Percentiles rank a stretch among this genome's conserved stretches.
Evolutionary conservation across 2,797 vertebrate species (phyloP).

Genomic region (Synaphobranchus kaupii): DNA sequence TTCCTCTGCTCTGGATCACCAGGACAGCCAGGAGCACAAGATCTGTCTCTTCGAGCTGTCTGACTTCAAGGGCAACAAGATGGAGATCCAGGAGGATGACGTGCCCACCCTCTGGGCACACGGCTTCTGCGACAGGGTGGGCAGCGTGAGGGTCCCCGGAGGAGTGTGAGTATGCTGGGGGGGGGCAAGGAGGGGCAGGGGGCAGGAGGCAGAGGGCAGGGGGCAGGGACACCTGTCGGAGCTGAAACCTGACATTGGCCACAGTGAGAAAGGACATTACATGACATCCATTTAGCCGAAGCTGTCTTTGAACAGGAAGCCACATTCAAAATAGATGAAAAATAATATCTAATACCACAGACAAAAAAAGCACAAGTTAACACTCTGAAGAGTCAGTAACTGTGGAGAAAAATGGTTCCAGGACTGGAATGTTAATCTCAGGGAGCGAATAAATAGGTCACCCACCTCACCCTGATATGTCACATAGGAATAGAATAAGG

Average conservation of each 20-base stretch:
- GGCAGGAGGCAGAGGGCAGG: not conserved
- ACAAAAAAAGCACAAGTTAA: not conserved
- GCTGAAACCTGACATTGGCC: not conserved
- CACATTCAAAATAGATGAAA: not conserved
- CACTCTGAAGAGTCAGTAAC: not conserved
- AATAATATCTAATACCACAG: not conserved
- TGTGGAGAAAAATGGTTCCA: not conserved
- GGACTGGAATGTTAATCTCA: not conserved
- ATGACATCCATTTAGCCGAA: not conserved
- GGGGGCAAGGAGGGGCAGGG: not conserved
- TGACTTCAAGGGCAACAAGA: constrained; percentile 96
- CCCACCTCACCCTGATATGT: not conserved
- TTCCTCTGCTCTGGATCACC: constrained; percentile 27
- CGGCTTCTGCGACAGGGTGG: constrained; percentile 92
- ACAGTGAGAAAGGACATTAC: not conserved
- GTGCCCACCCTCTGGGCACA: constrained; percentile 93
- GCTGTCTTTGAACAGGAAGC: not conserved
- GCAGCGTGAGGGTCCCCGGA: constrained; percentile 88
- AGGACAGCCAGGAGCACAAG: constrained; percentile 91
- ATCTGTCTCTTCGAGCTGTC: constrained; percentile 89
- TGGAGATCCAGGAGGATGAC: constrained; percentile 91
- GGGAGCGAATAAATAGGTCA: not conserved
- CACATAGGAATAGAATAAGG: not conserved
- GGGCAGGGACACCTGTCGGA: not conserved
- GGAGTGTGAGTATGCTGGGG: constrained; percentile 82